phyloP scores from a whole-genome alignment of 2,888 invertebrate genomes.

The Lathronympha strigana region DNA sequence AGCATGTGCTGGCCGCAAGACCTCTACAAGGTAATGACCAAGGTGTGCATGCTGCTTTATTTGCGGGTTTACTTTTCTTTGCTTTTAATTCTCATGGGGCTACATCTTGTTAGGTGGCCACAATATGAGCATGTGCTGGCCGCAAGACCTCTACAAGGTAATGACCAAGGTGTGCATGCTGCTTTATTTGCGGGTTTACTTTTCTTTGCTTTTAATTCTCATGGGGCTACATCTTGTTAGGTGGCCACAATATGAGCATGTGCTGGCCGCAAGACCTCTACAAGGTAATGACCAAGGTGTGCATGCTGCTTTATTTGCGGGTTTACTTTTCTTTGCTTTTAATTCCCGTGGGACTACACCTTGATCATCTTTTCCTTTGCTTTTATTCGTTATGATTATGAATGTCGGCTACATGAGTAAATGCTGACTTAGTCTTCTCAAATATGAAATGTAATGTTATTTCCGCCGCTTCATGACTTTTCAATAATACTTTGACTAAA shows the following conservation, averaged over 20 bases:
- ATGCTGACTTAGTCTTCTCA: no score
- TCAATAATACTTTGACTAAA: no score
- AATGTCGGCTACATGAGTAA: no score
- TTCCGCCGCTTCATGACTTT: no score
- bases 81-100: no score
- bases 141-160: conserved; percentile 93
- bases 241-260: conserved; percentile 91
- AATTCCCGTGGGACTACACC: no score
- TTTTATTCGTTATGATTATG: no score
- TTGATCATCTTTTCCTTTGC: no score
- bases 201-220: background rate
- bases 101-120: conserved; percentile 93
- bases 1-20: conserved; percentile 97
- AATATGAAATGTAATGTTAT: no score
- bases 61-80: background rate
- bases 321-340: background rate
- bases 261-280: conserved; percentile 97
- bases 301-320: conserved; percentile 13
- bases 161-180: conserved; percentile 37
- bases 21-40: conserved; percentile 86
- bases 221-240: no score
- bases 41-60: conserved; percentile 26
- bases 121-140: conserved; percentile 95
- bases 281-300: conserved; percentile 73
- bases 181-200: background rate